phyloP scores from a whole-genome alignment of 2,113 vertebrate genomes.

The Pollimyrus isidori region DNA sequence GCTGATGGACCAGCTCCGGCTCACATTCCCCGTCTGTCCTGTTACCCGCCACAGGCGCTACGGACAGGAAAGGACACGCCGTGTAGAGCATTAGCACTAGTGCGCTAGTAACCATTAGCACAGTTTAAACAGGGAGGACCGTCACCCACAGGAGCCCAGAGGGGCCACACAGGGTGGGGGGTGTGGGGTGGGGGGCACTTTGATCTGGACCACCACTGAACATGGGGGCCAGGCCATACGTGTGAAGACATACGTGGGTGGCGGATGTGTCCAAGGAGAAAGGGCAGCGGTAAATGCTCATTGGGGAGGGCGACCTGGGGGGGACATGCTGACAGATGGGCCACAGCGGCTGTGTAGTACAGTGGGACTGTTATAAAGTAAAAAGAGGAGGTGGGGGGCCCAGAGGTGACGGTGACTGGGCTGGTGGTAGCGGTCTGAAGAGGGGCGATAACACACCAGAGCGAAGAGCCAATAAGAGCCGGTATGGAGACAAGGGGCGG shows the following conservation, averaged over 20 bases:
- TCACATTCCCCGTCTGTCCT: neutral
- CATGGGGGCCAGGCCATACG: neutral
- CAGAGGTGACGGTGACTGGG: neutral
- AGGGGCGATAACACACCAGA: neutral
- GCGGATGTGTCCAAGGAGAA: neutral
- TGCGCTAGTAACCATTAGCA: neutral
- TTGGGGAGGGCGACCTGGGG: neutral
- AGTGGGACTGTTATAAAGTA: neutral
- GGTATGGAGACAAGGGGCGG: neutral
- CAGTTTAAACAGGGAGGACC: neutral
- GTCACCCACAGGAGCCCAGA: neutral
- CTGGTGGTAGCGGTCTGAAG: neutral
- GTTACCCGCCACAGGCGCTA: neutral
- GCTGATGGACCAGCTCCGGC: neutral
- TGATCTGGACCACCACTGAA: slow-evolving; percentile 7
- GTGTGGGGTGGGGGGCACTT: neutral
- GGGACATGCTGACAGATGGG: neutral
- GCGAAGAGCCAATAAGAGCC: neutral
- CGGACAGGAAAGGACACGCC: neutral
- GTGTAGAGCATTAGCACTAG: neutral
- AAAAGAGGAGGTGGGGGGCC: neutral
- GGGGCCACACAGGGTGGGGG: neutral
- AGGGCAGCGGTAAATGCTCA: neutral
- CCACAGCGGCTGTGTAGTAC: neutral
- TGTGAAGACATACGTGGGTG: neutral